phyloP scores from a whole-genome alignment of 1,140 invertebrate species.

The Pentalonia nigronervosa region DNA sequence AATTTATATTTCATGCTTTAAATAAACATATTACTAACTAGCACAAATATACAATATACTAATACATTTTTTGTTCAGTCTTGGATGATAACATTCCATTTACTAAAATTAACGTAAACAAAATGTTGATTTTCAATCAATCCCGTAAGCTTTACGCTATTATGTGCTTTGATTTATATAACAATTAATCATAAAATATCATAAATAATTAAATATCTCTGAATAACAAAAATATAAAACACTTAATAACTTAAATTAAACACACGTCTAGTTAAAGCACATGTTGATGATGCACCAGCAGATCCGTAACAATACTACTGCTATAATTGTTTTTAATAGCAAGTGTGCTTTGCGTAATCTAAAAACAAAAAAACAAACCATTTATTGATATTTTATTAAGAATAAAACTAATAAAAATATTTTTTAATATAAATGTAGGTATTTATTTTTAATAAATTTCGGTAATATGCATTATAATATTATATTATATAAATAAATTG shows the following conservation, averaged over 20 bases:
- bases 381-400: neutral
- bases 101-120: neutral
- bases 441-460: neutral
- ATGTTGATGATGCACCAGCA: constrained; percentile 21
- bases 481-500: neutral
- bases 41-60: neutral
- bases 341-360: constrained; percentile 60
- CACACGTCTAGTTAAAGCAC: neutral
- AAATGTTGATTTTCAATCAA: neutral
- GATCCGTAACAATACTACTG: neutral
- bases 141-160: neutral
- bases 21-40: neutral
- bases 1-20: neutral
- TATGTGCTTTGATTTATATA: neutral
- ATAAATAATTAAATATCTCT: constrained; percentile 14
- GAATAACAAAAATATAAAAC: neutral
- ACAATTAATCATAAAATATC: neutral
- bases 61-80: neutral
- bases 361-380: constrained; percentile 18
- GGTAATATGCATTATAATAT: too few species aligned
- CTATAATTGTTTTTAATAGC: constrained; percentile 58
- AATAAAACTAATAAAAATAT: neutral
- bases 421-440: neutral
- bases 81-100: neutral
- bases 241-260: neutral